Evolutionary conservation across 2,888 invertebrate genomes (phyloP).

Genomic region (Allygus modestus): DNA sequence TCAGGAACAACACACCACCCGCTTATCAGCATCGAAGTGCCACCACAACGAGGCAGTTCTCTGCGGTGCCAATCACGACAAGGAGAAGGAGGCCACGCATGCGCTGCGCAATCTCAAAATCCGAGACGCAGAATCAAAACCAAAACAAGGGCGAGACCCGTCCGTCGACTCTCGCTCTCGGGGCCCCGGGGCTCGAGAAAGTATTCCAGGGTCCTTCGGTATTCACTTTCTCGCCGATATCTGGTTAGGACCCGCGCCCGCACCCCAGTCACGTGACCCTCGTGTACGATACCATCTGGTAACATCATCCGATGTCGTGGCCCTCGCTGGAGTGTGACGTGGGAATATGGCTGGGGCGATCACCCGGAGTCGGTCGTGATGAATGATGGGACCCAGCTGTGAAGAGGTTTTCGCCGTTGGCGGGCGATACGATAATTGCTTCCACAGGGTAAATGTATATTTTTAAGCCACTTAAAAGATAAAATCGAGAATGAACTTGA

Average conservation of each 20-base stretch:
- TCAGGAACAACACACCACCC: no score
- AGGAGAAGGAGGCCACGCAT: not conserved
- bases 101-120: slow-evolving; percentile 6
- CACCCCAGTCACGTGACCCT: slow-evolving; percentile 4
- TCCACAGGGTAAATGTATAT: no score
- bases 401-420: no score
- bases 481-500: no score
- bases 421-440: no score
- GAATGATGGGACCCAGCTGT: no score
- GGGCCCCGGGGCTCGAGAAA: slow-evolving; percentile 19
- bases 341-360: no score
- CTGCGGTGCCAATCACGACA: no score
- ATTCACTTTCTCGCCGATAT: slow-evolving; percentile 40
- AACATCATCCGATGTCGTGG: not conserved
- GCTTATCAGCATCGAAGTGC: no score
- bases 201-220: slow-evolving; percentile 35
- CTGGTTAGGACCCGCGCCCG: not conserved
- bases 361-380: no score
- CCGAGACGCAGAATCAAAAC: slow-evolving; percentile 3
- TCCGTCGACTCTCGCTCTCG: slow-evolving; percentile 37
- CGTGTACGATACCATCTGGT: not conserved
- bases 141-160: slow-evolving; percentile 28
- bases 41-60: no score
- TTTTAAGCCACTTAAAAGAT: no score
- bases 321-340: not conserved